These are phyloP conservation scores for Acheta domesticus DNA, from an alignment of 2,888 invertebrate species.

Conservation along the genomic window DNA sequence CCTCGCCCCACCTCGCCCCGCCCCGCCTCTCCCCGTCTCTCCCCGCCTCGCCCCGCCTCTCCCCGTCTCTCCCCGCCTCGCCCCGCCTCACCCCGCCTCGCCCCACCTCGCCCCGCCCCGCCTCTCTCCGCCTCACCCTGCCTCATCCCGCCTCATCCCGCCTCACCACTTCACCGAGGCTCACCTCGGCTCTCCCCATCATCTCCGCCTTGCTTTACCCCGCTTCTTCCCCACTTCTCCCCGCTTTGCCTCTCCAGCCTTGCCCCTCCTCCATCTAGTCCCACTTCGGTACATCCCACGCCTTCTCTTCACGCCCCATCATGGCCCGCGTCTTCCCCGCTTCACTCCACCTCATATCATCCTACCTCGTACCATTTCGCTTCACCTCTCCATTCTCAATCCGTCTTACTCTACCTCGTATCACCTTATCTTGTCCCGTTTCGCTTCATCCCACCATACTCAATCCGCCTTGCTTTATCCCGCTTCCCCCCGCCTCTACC, in stretches of 20 bases:
- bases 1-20: neutral
- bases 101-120: neutral
- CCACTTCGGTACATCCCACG: neutral
- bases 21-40: neutral
- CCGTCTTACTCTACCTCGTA: neutral
- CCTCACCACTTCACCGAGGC: too few relatives aligned
- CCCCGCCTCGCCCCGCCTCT: neutral
- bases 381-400: neutral
- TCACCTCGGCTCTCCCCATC: neutral
- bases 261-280: neutral
- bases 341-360: neutral
- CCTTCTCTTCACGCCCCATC: neutral
- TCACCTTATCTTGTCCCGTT: neutral
- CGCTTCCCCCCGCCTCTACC: neutral
- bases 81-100: neutral
- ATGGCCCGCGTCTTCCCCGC: neutral
- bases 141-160: neutral
- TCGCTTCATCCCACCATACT: neutral
- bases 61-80: neutral
- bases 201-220: neutral
- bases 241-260: neutral
- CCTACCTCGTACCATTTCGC: neutral
- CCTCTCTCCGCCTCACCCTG: neutral
- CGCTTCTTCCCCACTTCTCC: neutral
- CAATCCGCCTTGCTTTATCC: neutral